Base-by-base conservation (phyloP, 2,113 vertebrate species). In the Suncus etruscus region DNA sequence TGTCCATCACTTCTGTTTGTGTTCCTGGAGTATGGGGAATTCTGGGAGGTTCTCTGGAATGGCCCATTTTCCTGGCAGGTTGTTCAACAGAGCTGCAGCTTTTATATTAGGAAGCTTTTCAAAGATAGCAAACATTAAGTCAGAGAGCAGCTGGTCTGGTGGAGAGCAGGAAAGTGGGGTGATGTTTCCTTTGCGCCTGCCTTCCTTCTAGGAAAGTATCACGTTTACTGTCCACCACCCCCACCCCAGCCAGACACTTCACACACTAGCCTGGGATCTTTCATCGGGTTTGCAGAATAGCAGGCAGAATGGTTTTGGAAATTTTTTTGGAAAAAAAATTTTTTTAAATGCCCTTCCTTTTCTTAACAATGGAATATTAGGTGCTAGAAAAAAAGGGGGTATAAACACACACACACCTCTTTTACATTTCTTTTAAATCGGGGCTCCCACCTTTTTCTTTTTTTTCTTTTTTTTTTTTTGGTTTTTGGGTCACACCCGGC, bases 21-120 rank as follows among this genome's bases (percentile, higher is more conserved):
- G 63, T 27, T 65, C 22, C 3, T 65, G 63, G 63, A 5, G 63
- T 8, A 20, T 65, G 22, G 69, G 24, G 20, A 65, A 27, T 92
- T 39, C 39, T 39, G 39, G 39, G 39, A 39, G 39, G 48, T 84
- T 92, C 75, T 63, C 82, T 76, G 70, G 39, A 50, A 73, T 80
- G 94, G 83, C 88, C 24, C 78, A 39, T 75, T 91, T 89, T 91
- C 90, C 68, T 86, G 47, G 39, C 39, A 84, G 29, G 32, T 25
- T 89, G 68, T 68, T 84, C 78, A 75, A 51, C 45, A 80, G 87
- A 91, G 90, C 69, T 68, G 45, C 78, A 47, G 86, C 79, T 77
- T 83, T 66, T 89, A n/a, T 32, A 15, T 82, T 92, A 66, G 87
- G 77, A 50, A 75, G 81, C 45, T 83, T 18, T 85, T 81, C 69